Percentiles rank a stretch among this genome's conserved stretches.
These are phyloP conservation scores for Abrostola triplasia DNA, from an alignment of 2,888 invertebrate species.

Conservation along the genomic window DNA sequence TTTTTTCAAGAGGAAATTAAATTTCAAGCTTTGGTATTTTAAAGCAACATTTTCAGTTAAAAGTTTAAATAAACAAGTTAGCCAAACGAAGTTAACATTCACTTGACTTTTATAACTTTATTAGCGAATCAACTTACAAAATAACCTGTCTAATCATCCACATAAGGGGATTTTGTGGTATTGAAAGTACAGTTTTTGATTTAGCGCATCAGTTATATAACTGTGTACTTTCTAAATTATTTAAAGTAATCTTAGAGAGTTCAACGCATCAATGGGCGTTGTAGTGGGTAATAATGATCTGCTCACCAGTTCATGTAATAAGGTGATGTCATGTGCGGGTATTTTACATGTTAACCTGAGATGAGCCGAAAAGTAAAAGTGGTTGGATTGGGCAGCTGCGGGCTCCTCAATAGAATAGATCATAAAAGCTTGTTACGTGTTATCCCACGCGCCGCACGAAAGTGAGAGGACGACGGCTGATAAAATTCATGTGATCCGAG, in stretches of 20 bases:
- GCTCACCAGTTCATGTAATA: constrained; percentile 40
- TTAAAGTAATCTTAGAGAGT: constrained; percentile 39
- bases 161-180: constrained; percentile 2
- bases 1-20: too few species aligned
- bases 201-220: constrained; percentile 41
- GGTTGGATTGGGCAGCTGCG: constrained; percentile 75
- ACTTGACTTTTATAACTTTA: too few species aligned
- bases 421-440: constrained; percentile 72
- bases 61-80: too few species aligned
- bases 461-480: constrained; percentile 76
- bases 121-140: too few species aligned
- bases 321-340: constrained; percentile 63
- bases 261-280: constrained; percentile 19
- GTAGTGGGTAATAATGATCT: constrained; percentile 35
- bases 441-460: constrained; percentile 70
- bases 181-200: constrained; percentile 9
- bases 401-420: constrained; percentile 71
- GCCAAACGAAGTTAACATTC: too few species aligned
- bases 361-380: constrained; percentile 82
- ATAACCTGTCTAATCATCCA: neutral
- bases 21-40: too few species aligned
- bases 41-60: too few species aligned
- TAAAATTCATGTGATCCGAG: constrained; percentile 46
- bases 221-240: constrained; percentile 51
- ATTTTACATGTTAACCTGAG: constrained; percentile 64